Evolutionary conservation across 2,113 vertebrate species (phyloP).

Genomic region (Brachypodius melanocephalos): DNA sequence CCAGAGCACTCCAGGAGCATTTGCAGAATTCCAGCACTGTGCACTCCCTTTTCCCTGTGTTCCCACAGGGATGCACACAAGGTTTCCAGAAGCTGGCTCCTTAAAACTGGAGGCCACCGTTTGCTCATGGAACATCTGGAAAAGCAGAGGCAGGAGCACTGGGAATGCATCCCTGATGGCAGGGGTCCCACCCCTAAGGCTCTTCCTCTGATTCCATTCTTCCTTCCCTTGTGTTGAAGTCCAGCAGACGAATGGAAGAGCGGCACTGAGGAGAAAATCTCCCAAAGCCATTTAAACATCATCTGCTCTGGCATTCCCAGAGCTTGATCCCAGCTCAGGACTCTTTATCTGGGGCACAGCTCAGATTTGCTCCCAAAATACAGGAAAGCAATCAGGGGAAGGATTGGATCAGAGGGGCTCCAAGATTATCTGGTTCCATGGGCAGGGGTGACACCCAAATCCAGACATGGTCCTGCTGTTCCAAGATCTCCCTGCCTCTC

Average conservation of each 20-base stretch:
- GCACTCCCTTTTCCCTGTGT: not conserved
- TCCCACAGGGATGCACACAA: rapidly evolving
- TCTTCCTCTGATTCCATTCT: not conserved
- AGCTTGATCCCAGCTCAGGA: not conserved
- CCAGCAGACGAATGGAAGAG: not conserved
- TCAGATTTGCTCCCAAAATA: not conserved
- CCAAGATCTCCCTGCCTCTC: not conserved
- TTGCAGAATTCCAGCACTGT: not conserved
- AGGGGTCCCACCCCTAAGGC: not conserved
- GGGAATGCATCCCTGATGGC: not conserved
- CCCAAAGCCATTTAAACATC: not conserved
- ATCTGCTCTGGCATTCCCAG: not conserved
- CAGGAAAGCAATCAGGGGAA: not conserved
- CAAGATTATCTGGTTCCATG: rapidly evolving
- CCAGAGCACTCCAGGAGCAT: not conserved
- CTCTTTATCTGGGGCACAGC: not conserved
- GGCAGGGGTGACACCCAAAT: not conserved
- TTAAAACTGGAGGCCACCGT: not conserved
- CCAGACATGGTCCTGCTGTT: not conserved
- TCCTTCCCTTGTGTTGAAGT: not conserved
- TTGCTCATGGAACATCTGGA: not conserved
- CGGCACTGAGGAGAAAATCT: not conserved
- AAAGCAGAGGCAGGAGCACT: not conserved
- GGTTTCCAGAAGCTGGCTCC: not conserved
- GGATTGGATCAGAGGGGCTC: not conserved